These are phyloP conservation scores for Eugnorisma glareosa DNA, from an alignment of 2,888 invertebrate species.

Conservation along the genomic window DNA sequence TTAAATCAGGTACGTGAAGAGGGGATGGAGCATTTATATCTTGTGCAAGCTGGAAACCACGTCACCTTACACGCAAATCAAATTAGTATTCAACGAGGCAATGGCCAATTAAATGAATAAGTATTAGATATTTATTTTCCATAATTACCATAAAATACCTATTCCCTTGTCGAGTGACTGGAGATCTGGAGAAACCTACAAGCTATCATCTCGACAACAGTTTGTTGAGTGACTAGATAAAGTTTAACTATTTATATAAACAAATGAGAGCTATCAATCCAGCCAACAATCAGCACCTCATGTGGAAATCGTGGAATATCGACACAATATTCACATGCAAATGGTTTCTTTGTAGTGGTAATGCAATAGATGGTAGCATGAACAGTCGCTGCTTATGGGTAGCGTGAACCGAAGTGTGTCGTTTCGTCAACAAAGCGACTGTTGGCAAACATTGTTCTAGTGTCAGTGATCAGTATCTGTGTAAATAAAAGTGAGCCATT, in stretches of 20 bases:
- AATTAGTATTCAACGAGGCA: conserved; percentile 19
- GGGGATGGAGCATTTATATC: neutral
- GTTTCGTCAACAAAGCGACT: conserved; percentile 75
- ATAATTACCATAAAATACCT: neutral
- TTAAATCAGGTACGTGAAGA: conserved; percentile 9
- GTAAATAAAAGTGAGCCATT: conserved; percentile 63
- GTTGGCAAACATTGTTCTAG: conserved; percentile 72
- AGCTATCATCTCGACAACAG: conserved; percentile 10
- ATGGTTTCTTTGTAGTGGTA: conserved; percentile 76
- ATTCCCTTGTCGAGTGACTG: neutral
- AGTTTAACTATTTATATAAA: no score
- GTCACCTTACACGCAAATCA: conserved; percentile 1
- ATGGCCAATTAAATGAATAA: conserved; percentile 1
- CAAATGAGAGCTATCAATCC: conserved; percentile 47
- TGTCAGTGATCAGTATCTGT: conserved; percentile 65
- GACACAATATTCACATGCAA: conserved; percentile 77
- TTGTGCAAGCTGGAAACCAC: conserved; percentile 11
- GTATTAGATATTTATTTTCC: neutral
- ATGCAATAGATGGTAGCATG: conserved; percentile 74
- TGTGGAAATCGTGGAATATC: conserved; percentile 70
- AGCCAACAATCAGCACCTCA: conserved; percentile 65
- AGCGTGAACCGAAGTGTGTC: conserved; percentile 78
- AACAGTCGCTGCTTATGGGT: conserved; percentile 70
- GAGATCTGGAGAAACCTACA: conserved; percentile 3
- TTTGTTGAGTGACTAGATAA: no score